Evolutionary conservation across 23 tunicate genomes (phyloP).

Genomic region (Pegea sp.): DNA sequence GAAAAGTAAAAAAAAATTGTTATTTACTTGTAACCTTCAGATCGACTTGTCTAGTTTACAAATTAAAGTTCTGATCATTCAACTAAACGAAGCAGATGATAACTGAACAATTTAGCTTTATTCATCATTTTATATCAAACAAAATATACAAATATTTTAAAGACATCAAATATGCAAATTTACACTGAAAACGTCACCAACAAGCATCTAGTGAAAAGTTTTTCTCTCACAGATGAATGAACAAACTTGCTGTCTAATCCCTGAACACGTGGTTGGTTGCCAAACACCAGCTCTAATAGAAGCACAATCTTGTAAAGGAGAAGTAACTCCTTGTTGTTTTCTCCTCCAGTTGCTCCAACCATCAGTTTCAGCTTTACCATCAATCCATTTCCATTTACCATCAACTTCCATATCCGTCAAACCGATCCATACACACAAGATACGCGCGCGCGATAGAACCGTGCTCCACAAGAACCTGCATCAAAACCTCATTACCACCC

Average conservation of each 20-base stretch:
- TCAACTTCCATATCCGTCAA: constrained; percentile 15
- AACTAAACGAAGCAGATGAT: too few relatives aligned
- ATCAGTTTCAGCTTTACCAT: constrained; percentile 7
- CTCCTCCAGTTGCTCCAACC: constrained; percentile 24
- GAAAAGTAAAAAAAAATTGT: too few relatives aligned
- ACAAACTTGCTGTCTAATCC: constrained; percentile 8
- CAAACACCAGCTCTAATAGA: constrained; percentile 23
- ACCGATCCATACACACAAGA: constrained; percentile 39
- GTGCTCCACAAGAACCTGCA: constrained; percentile 30
- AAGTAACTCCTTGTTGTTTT: constrained; percentile 1
- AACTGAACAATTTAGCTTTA: too few relatives aligned
- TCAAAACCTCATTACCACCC: neutral
- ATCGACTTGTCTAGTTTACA: too few relatives aligned
- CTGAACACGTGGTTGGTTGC: constrained; percentile 9
- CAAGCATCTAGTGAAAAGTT: too few relatives aligned
- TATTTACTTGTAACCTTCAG: too few relatives aligned
- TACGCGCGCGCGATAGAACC: constrained; percentile 13
- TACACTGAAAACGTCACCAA: too few relatives aligned
- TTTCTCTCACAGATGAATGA: constrained; percentile 43
- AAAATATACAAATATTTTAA: too few relatives aligned
- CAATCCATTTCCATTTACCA: constrained; percentile 35
- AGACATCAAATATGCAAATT: too few relatives aligned
- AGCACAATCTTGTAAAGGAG: constrained; percentile 13
- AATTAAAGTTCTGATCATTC: too few relatives aligned
- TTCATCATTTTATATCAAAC: too few relatives aligned